Evolutionary conservation across 2,113 vertebrate species (phyloP).

Genomic region (Genyomyrus donnyi): DNA sequence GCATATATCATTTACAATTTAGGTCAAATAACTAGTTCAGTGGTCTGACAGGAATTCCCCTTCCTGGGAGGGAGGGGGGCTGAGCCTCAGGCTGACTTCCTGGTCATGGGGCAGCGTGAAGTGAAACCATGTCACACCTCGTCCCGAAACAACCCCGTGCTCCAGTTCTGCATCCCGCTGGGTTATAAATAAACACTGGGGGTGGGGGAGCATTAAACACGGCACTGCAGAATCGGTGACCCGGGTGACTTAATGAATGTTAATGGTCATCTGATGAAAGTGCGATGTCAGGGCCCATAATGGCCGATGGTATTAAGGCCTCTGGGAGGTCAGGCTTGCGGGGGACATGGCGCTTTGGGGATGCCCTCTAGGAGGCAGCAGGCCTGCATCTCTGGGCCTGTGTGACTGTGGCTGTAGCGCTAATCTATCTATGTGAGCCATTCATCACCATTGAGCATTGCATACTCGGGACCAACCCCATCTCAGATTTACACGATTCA

Average conservation of each 20-base stretch:
- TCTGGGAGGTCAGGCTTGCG: neutral
- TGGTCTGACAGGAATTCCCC: neutral
- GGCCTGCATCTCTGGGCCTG: neutral
- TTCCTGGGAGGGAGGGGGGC: neutral
- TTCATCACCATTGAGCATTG: neutral
- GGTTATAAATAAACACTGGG: constrained; percentile 1
- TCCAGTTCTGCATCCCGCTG: neutral
- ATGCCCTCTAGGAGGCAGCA: neutral
- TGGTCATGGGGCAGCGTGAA: neutral
- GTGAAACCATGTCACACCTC: neutral
- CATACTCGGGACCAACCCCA: neutral
- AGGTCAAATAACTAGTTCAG: constrained; percentile 11
- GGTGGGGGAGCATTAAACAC: neutral
- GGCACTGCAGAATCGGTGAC: neutral
- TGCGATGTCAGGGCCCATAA: neutral
- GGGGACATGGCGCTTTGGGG: neutral
- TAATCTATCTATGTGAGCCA: neutral
- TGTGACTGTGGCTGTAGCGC: neutral
- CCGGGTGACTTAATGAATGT: neutral
- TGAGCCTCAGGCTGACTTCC: neutral
- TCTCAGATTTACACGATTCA: neutral
- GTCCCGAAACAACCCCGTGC: neutral
- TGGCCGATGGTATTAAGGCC: neutral
- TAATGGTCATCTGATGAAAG: neutral
- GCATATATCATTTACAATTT: neutral